These are phyloP conservation scores for Cryptophagus acutangulus DNA, from an alignment of 2,888 invertebrate species.

Conservation along the genomic window DNA sequence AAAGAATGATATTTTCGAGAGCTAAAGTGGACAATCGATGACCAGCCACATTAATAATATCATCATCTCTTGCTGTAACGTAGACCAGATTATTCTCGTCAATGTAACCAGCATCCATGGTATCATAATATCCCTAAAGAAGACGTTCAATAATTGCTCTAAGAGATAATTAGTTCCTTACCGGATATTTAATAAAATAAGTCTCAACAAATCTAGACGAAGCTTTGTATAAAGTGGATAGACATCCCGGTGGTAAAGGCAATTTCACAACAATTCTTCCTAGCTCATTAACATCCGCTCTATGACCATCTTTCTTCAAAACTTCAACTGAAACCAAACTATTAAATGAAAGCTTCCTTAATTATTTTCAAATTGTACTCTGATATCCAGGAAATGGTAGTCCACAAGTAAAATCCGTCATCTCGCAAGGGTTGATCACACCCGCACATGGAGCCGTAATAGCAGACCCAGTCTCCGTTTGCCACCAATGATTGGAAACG, in stretches of 20 bases:
- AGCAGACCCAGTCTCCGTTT: constrained; percentile 90
- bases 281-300: constrained; percentile 66
- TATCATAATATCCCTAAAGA: constrained; percentile 80
- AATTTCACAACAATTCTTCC: constrained; percentile 79
- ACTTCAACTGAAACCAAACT: too few species aligned
- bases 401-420: constrained; percentile 70
- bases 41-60: constrained; percentile 93
- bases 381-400: constrained; percentile 86
- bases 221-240: constrained; percentile 76
- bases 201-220: constrained; percentile 73
- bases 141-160: neutral
- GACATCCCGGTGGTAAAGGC: constrained; percentile 85
- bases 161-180: constrained; percentile 48
- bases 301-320: constrained; percentile 62
- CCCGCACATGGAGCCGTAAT: constrained; percentile 82
- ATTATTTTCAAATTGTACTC: constrained; percentile 33
- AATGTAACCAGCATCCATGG: constrained; percentile 89
- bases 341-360: constrained; percentile 11
- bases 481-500: constrained; percentile 94
- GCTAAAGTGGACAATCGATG: constrained; percentile 86
- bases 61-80: constrained; percentile 88
- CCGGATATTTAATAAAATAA: constrained; percentile 79
- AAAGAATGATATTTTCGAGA: constrained; percentile 82
- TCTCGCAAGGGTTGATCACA: constrained; percentile 55
- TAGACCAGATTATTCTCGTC: constrained; percentile 80